Conservation (phyloP, 2,797 vertebrate species). For the Rhinella marina region DNA sequence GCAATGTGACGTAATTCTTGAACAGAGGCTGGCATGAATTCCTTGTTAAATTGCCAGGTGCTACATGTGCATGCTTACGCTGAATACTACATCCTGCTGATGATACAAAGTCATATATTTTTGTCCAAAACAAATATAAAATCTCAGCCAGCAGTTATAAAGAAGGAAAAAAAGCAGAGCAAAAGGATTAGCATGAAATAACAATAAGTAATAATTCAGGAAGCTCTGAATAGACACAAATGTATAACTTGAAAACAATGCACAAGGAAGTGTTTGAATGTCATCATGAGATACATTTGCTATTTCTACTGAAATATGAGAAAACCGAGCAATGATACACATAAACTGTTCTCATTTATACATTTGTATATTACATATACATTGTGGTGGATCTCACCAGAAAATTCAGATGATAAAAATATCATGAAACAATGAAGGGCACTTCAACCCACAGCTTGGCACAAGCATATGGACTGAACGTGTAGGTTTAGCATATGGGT, state of each 20-base stretch:
- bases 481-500: too few species aligned
- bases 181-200: background rate
- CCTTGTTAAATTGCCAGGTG: background rate
- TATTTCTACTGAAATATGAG: background rate
- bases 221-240: slow-evolving; percentile 7
- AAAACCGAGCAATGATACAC: background rate
- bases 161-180: background rate
- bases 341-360: background rate
- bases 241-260: slow-evolving; percentile 11
- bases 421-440: too few species aligned
- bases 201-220: background rate
- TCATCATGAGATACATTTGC: background rate
- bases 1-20: background rate
- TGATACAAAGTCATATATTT: background rate
- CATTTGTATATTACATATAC: background rate
- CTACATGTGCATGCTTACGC: background rate
- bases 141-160: background rate
- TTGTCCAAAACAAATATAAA: background rate
- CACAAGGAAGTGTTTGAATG: background rate
- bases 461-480: too few species aligned
- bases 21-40: background rate
- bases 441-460: too few species aligned
- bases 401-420: background rate
- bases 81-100: background rate
- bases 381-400: background rate